A percentile compares a stretch with the other conserved stretches of the same genome.
These are phyloP conservation scores for Ceratosolen solmsi DNA, from an alignment of 1,140 invertebrate genomes.

Conservation along the genomic window DNA sequence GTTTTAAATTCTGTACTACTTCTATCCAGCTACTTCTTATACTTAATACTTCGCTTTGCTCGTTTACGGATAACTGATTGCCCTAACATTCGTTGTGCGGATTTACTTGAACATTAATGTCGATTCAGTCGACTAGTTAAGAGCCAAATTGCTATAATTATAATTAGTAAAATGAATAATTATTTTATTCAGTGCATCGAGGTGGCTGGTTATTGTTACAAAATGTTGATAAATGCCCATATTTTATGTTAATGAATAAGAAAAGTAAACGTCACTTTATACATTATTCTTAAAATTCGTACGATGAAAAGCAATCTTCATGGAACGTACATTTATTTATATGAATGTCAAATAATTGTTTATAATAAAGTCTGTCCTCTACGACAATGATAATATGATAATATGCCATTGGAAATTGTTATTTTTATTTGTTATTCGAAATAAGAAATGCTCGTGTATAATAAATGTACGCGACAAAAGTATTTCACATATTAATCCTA, in stretches of 20 bases:
- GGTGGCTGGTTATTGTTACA: background rate
- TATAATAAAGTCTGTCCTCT: too few species aligned
- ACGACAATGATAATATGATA: too few species aligned
- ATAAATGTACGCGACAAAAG: too few species aligned
- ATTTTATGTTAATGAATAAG: background rate
- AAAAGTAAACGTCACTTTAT: background rate
- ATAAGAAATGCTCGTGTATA: too few species aligned
- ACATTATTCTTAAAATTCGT: too few species aligned
- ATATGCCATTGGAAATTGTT: too few species aligned
- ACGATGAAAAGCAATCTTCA: too few species aligned
- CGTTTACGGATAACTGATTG: background rate
- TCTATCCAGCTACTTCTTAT: background rate
- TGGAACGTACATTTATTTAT: too few species aligned
- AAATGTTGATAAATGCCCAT: background rate
- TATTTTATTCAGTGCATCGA: background rate
- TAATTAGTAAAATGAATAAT: background rate
- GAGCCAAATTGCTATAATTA: background rate
- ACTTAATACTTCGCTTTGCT: background rate
- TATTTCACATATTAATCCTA: too few species aligned
- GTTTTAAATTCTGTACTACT: background rate
- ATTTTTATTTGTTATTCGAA: too few species aligned
- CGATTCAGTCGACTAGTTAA: background rate
- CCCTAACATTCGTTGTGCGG: background rate
- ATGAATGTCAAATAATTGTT: too few species aligned
- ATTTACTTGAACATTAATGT: background rate